Evolutionary conservation across 1,140 invertebrate genomes (phyloP), one percentile per base, ranked within the genome.

Genomic region (Drosophila punjabiensis): DNA sequence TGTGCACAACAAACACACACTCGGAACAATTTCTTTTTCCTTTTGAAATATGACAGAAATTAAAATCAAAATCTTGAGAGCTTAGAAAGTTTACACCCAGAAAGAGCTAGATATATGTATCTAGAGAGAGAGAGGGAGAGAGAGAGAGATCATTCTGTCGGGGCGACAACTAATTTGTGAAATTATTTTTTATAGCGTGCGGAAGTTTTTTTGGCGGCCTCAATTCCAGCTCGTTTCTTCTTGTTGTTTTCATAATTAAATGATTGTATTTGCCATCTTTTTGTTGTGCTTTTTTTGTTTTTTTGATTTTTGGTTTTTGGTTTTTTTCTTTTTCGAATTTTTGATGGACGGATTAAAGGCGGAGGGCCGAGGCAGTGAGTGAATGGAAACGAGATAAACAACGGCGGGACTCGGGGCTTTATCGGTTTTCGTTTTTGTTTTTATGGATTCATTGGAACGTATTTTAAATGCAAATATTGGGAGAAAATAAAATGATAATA

Each of bases 221-320:
- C 48, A 18, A 69, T 55, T 69, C 5, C 7, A 37, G n/a, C 39
- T 67, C 20, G 59, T 45, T 37, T 37, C 30, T 53, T 70, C 37
- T 43, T 55, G 28, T 50, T 71, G 66, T 43, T 70, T 74, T 67
- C 50, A 39, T 85, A 84, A 84, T 84, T 84, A 84, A 84, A 81
- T 85, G 82, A 84, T 84, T 83, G 81, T 66, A 35, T 50, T 67
- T 50, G 11, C 9, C 11, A 13, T 32, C 32, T 53, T 39, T 41
- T 58, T n/a, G 18, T 62, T 41, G 35, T 39, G 24, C 7, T 35
- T 2, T 20, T 37, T 8, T 6, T 6, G n/a, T 18, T 24, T 30
- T 20, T 33, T 11, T 18, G 18, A 20, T 62, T 64, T 47, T 65
- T 16, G 6, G 7, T 37, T 30, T 37, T 18, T 1, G 13, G 30